Evolutionary conservation across 2,113 vertebrate genomes (phyloP), one percentile per base, ranked within the genome.

Genomic region (Psammodynastes pulverulentus): DNA sequence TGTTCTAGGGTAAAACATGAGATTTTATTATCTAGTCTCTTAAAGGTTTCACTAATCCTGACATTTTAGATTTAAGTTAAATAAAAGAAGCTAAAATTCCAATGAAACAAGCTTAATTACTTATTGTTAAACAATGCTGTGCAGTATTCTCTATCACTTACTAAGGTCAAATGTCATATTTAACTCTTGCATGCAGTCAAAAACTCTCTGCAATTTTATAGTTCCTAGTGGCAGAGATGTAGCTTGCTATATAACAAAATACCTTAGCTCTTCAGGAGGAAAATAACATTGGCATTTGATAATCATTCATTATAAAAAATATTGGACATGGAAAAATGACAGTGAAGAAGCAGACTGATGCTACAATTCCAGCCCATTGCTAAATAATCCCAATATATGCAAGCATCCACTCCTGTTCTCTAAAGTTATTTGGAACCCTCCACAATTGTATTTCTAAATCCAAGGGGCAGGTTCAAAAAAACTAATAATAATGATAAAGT

Each of bases 181-280:
- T 96, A 94, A 95, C 95, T 86, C 90, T 94, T 3, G 39, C 53
- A 89, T 94, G 92, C 88, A 93, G 94, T 94, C 95, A 94, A 94
- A 54, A 93, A 54, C 84, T 94, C 89, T 91, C 91, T 96, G 91
- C 94, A 85, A 92, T 91, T 95, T 95, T 94, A 94, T 91, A 93
- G 90, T 93, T 94, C 92, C 89, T 94, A 0, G 29, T 95, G 95
- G 84, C 95, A 94, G 88, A 43, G 26, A 26, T 90, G 88, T 87
- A 93, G 93, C 95, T 97, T 95, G 88, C 95, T 93, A 48, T 86
- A 91, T 6, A 45, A 96, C 94, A 85, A 62, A 84, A 87, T 90
- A 79, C 92, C 93, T 96, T 95, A 94, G 95, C 93, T 15, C 94
- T 95, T 91, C 92, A 93, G 9, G 89, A 84, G 79, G 93, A 86